Evolutionary conservation across 2,888 invertebrate species (phyloP).

Genomic region (Mamestra brassicae): DNA sequence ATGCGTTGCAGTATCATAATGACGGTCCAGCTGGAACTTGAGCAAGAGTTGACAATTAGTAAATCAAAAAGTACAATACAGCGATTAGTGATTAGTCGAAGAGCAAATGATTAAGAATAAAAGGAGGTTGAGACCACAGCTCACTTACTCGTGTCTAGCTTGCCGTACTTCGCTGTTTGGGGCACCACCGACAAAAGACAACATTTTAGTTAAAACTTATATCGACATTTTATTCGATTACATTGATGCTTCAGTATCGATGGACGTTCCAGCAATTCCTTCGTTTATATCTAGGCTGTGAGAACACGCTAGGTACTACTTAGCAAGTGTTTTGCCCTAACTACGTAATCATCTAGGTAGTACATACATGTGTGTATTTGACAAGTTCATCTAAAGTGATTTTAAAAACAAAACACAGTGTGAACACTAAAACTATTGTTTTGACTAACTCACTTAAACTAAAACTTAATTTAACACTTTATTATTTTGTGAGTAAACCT

Average conservation of each 20-base stretch:
- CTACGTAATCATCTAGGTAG: conserved; percentile 54
- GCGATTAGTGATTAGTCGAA: conserved; percentile 89
- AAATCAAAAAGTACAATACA: conserved; percentile 82
- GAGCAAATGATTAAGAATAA: conserved; percentile 86
- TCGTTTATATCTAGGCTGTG: conserved; percentile 56
- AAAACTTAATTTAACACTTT: conserved; percentile 27
- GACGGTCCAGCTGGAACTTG: conserved; percentile 81
- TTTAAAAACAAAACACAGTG: conserved; percentile 50
- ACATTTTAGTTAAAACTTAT: conserved; percentile 85
- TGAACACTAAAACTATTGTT: conserved; percentile 46
- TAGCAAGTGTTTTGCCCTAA: conserved; percentile 56
- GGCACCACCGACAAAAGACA: conserved; percentile 91
- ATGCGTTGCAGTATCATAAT: conserved; percentile 81
- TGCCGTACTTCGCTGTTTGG: conserved; percentile 90
- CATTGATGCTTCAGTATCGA: conserved; percentile 48
- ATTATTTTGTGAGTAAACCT: conserved; percentile 16
- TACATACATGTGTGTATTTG: conserved; percentile 59
- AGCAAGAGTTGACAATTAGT: conserved; percentile 82
- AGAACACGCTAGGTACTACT: conserved; percentile 55
- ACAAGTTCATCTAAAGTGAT: conserved; percentile 53
- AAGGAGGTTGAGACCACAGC: conserved; percentile 90
- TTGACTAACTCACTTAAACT: conserved; percentile 32
- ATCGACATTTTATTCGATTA: conserved; percentile 63
- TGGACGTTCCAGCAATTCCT: conserved; percentile 67
- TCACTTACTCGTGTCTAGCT: conserved; percentile 90